Evolutionary conservation across 2,888 invertebrate genomes (phyloP).

Genomic region (Drosophila flavopinicola): DNA sequence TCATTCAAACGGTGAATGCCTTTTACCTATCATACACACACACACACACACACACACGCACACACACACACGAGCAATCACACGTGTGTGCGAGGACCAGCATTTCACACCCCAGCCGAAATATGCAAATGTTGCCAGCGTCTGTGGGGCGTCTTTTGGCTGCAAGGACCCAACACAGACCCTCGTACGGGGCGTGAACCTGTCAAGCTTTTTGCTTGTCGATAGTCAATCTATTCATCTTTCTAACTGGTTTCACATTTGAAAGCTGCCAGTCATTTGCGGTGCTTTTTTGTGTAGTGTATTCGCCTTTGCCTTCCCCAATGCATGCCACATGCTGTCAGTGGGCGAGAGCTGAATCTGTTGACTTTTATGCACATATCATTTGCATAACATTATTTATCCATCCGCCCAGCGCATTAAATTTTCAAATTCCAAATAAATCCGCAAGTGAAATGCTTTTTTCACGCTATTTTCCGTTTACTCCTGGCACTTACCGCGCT

Average conservation of each 20-base stretch:
- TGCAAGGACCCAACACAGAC: not conserved
- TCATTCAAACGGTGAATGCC: constrained; percentile 62
- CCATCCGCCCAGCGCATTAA: constrained; percentile 63
- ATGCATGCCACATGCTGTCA: not conserved
- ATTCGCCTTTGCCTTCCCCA: constrained; percentile 6
- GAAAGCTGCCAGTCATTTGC: constrained; percentile 69
- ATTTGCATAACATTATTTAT: constrained; percentile 83
- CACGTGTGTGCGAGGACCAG: constrained; percentile 15
- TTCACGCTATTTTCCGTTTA: constrained; percentile 60
- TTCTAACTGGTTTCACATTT: constrained; percentile 75
- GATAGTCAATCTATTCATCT: constrained; percentile 79
- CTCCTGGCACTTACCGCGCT: constrained; percentile 47
- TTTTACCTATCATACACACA: constrained; percentile 34
- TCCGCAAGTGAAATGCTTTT: constrained; percentile 72
- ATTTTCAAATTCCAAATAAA: constrained; percentile 68
- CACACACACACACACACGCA: constrained; percentile 10
- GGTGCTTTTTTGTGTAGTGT: constrained; percentile 24
- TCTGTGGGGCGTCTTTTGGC: constrained; percentile 13
- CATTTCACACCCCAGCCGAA: constrained; percentile 59
- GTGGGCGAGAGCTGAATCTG: constrained; percentile 48
- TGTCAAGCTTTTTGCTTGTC: constrained; percentile 71
- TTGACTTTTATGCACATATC: constrained; percentile 82
- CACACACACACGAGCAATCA: constrained; percentile 1
- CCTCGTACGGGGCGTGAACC: constrained; percentile 54
- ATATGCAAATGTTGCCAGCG: constrained; percentile 53